Evolutionary conservation across 2,888 invertebrate species (phyloP), one percentile per base, ranked within the genome.

Genomic region (Hirtodrosophila duncani): DNA sequence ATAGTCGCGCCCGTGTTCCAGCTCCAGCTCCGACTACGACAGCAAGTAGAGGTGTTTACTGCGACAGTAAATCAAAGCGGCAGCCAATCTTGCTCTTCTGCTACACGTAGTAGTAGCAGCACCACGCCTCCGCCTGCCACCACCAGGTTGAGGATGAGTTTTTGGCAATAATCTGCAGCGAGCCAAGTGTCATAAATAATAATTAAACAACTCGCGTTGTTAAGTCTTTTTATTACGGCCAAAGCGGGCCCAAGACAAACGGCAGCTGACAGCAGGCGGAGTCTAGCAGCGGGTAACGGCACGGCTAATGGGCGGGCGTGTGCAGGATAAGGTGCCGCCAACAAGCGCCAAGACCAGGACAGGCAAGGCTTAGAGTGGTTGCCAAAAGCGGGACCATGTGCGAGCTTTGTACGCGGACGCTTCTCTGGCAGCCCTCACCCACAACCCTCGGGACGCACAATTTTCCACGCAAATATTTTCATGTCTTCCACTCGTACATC

Each of bases 131-230:
- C 16, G 3, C 20, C 6, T 2, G 10, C 8, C 13, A 20, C 8
- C 16, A 4, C 24, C 42, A 20, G 4, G 4, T 7, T 21, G 36
- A 45, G 36, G 45, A 38, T 44, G 45, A 39, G 26, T 39, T 23
- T 23, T 67, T 67, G 69, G 61, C 63, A 61, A 80, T 77, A 80
- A 81, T 81, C 82, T 71, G 67, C 59, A 43, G n/a, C n/a, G 57
- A 41, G 49, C 63, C 49, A 69, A 71, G 75, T 74, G 79, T 61
- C 81, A 82, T 82, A 83, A 82, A 82, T 82, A 81, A 82, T 82
- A 82, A 82, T 82, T 82, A 83, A 81, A 79, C 74, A 79, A 68
- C 68, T 77, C 74, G 78, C 79, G 83, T 63, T 78, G 70, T 64
- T 80, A 78, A 77, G 80, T 68, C 65, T 78, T 80, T 80, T 81